These are phyloP conservation scores for Grus americana DNA, from an alignment of 2,113 vertebrate species.

Conservation along the genomic window DNA sequence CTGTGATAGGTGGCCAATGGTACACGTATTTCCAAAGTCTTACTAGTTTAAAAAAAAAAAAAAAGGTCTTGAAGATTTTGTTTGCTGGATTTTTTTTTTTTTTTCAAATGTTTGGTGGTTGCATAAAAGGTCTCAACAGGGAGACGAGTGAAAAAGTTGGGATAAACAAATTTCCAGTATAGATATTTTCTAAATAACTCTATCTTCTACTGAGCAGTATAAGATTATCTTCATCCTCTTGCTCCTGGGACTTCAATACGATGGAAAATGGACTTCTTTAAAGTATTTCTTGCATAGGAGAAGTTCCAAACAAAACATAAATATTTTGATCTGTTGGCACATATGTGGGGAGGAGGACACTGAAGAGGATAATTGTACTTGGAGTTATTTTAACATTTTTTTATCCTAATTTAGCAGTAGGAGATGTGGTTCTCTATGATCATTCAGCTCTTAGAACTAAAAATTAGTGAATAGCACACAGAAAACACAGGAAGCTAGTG, in stretches of 20 bases:
- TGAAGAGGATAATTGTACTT: background rate
- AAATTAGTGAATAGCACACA: background rate
- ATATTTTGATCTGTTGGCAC: background rate
- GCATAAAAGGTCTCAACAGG: background rate
- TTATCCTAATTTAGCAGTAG: background rate
- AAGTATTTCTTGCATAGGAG: background rate
- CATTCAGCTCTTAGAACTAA: background rate
- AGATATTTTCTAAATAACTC: background rate
- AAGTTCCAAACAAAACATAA: background rate
- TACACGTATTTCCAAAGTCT: background rate
- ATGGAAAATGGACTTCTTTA: background rate
- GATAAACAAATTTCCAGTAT: background rate
- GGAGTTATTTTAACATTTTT: background rate
- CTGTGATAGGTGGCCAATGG: background rate
- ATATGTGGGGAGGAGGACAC: background rate
- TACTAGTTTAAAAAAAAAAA: background rate
- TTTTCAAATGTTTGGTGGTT: background rate
- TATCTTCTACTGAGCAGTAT: background rate
- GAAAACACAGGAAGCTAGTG: background rate
- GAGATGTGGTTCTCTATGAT: background rate
- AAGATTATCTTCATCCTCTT: background rate
- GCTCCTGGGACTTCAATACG: background rate
- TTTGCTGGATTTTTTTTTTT: background rate
- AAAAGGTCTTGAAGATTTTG: background rate
- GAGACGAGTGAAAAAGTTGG: background rate